Conservation (phyloP, 64 coral and sea anemone species). For the Platygyra sinensis region DNA sequence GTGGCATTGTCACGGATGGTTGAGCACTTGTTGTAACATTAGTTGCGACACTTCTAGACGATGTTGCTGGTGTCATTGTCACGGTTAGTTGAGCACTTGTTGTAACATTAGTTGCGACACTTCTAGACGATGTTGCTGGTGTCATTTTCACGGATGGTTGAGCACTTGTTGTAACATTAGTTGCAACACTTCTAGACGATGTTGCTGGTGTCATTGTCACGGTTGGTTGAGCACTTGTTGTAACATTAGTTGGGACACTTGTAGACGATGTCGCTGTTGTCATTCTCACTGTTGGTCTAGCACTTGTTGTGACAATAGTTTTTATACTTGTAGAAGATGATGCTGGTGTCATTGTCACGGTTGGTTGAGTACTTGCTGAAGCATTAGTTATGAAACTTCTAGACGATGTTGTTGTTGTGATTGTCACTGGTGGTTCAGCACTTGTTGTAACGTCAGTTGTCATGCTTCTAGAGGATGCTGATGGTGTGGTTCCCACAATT, state of each 20-base stretch:
- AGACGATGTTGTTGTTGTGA: neutral
- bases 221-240: neutral
- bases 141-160: too few species aligned
- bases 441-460: neutral
- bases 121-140: too few species aligned
- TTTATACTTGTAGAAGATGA: too few species aligned
- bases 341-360: neutral
- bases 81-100: too few species aligned
- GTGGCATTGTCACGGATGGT: neutral
- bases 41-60: too few species aligned
- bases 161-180: too few species aligned
- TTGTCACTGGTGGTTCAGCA: neutral
- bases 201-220: neutral
- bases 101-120: too few species aligned
- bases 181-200: too few species aligned
- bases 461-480: neutral
- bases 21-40: neutral
- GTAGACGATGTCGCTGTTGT: neutral
- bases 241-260: neutral
- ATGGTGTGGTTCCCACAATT: neutral
- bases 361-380: neutral
- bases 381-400: neutral
- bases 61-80: too few species aligned
- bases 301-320: too few species aligned
- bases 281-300: neutral